Evolutionary conservation across 2,797 vertebrate genomes (phyloP).

Genomic region (Macrochelys suwanniensis): DNA sequence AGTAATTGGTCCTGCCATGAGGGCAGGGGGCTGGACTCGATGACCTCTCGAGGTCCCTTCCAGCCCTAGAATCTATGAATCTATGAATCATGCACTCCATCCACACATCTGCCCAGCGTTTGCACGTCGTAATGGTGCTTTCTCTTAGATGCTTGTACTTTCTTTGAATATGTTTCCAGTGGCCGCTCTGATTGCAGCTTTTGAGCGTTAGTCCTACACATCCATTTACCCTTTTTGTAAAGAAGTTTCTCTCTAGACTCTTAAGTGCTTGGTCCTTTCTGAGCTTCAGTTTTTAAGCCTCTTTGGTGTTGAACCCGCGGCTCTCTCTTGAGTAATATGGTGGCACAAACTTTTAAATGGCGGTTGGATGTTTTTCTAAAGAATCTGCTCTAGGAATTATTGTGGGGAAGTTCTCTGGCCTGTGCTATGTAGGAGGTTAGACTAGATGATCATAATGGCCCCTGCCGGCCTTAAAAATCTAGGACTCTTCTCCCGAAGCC

Average conservation of each 20-base stretch:
- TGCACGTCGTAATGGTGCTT: neutral
- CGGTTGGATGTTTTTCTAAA: neutral
- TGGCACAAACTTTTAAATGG: neutral
- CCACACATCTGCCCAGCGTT: neutral
- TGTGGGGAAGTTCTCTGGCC: neutral
- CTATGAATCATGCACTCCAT: neutral
- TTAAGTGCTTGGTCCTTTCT: slow-evolving; percentile 1
- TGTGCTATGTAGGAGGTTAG: neutral
- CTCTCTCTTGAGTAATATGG: slow-evolving; percentile 51
- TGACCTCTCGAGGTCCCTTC: too few relatives aligned
- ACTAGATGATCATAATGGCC: neutral
- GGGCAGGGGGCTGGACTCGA: too few relatives aligned
- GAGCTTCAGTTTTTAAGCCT: slow-evolving; percentile 31
- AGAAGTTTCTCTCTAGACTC: neutral
- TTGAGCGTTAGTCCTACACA: neutral
- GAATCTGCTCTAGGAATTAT: neutral
- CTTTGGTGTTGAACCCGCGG: neutral
- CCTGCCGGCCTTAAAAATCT: neutral
- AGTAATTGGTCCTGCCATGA: too few relatives aligned
- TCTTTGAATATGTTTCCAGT: slow-evolving; percentile 3
- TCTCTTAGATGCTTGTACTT: neutral
- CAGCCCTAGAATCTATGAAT: too few relatives aligned
- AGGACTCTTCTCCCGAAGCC: slow-evolving; percentile 44
- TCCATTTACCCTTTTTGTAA: neutral
- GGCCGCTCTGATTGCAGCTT: neutral